Percentiles rank a stretch among this genome's conserved stretches.
These are phyloP conservation scores for Alca torda DNA, from an alignment of 2,797 vertebrate species.

Conservation along the genomic window DNA sequence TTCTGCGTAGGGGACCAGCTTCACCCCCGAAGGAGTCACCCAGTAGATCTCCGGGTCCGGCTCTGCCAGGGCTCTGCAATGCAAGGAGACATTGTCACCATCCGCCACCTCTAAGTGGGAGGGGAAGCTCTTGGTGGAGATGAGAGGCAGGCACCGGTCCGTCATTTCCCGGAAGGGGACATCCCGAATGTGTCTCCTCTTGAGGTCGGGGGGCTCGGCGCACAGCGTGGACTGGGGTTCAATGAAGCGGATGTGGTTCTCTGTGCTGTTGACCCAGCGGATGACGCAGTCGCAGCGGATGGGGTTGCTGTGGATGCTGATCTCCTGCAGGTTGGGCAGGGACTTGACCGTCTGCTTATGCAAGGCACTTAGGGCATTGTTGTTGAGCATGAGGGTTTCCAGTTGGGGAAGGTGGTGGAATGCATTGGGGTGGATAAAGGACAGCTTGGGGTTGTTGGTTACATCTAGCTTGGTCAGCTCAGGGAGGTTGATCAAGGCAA, in stretches of 20 bases:
- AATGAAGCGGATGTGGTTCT: slow-evolving; percentile 88
- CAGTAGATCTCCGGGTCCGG: slow-evolving; percentile 93
- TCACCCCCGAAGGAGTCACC: slow-evolving; percentile 88
- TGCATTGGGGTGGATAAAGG: slow-evolving; percentile 92
- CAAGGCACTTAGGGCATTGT: slow-evolving; percentile 93
- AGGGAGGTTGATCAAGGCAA: slow-evolving; percentile 91
- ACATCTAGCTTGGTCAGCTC: slow-evolving; percentile 97
- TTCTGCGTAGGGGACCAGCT: slow-evolving; percentile 69
- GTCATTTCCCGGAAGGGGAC: slow-evolving; percentile 94
- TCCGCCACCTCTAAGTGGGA: slow-evolving; percentile 78
- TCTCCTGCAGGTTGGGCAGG: slow-evolving; percentile 92
- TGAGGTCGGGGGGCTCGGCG: slow-evolving; percentile 91
- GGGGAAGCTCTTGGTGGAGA: slow-evolving; percentile 87
- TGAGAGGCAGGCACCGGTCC: slow-evolving; percentile 90
- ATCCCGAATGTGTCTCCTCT: slow-evolving; percentile 84
- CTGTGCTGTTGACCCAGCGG: slow-evolving; percentile 88
- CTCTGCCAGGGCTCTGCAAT: slow-evolving; percentile 92
- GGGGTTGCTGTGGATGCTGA: slow-evolving; percentile 95
- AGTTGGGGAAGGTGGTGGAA: slow-evolving; percentile 88
- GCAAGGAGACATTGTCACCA: slow-evolving; percentile 80
- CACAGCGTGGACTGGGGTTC: slow-evolving; percentile 95
- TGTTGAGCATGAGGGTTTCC: slow-evolving; percentile 98
- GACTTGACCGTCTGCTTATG: slow-evolving; percentile 88
- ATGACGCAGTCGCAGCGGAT: slow-evolving; percentile 96
- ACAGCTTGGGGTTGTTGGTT: slow-evolving; percentile 95